Evolutionary conservation across 2,797 vertebrate genomes (phyloP).

Genomic region (Sebastiscus tertius): DNA sequence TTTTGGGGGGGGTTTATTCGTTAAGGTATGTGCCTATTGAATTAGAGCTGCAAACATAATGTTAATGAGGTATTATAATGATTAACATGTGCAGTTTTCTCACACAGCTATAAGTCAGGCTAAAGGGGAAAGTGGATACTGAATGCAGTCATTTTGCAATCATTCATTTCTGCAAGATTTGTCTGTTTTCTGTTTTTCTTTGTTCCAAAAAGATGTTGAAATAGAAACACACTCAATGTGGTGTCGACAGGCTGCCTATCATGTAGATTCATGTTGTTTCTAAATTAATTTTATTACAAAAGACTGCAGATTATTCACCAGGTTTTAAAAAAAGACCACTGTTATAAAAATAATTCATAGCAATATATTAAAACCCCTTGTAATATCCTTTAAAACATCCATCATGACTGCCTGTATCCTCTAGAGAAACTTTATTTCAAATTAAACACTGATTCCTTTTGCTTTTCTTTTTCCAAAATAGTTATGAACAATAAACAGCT

Average conservation of each 20-base stretch:
- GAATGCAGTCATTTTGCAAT: constrained; percentile 5
- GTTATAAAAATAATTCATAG: background rate
- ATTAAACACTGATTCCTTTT: background rate
- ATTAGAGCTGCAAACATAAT: constrained; percentile 6
- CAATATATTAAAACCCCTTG: background rate
- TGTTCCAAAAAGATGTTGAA: constrained; percentile 10
- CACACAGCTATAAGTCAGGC: constrained; percentile 3
- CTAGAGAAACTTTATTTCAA: background rate
- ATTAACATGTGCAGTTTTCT: constrained; percentile 9
- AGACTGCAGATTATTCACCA: background rate
- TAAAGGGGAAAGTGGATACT: background rate
- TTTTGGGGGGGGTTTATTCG: background rate
- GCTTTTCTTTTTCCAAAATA: background rate
- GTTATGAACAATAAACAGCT: background rate
- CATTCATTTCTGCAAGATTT: background rate
- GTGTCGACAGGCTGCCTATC: background rate
- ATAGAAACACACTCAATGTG: background rate
- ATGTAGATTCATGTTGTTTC: background rate
- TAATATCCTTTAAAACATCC: background rate
- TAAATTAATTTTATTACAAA: background rate
- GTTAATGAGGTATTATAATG: background rate
- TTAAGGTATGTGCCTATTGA: background rate
- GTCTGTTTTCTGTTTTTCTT: background rate
- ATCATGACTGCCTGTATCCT: background rate
- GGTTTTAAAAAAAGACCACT: background rate